These are phyloP conservation scores for Mystacides longicornis DNA, from an alignment of 2,888 invertebrate species.

Conservation along the genomic window DNA sequence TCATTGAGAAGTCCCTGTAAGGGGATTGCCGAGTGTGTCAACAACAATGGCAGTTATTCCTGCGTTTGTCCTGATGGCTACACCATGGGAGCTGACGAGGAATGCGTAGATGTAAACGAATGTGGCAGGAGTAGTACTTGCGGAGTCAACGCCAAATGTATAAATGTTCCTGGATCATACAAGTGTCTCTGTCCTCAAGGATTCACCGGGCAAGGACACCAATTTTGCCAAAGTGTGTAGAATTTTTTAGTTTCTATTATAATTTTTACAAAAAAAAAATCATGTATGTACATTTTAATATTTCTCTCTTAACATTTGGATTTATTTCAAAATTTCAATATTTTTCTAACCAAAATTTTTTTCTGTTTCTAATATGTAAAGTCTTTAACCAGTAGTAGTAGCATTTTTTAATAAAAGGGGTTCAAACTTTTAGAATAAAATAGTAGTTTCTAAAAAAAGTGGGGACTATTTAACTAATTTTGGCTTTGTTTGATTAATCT, in stretches of 20 bases:
- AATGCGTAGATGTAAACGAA: slow-evolving; percentile 68
- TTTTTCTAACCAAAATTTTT: background rate
- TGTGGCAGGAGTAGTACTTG: slow-evolving; percentile 60
- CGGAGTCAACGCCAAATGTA: slow-evolving; percentile 70
- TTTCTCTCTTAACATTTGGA: slow-evolving; percentile 8
- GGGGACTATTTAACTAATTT: background rate
- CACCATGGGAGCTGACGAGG: slow-evolving; percentile 49
- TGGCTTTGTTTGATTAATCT: background rate
- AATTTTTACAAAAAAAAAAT: slow-evolving; percentile 5
- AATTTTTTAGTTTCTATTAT: slow-evolving; percentile 8
- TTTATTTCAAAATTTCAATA: background rate
- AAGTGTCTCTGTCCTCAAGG: slow-evolving; percentile 70
- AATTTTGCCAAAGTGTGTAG: slow-evolving; percentile 70
- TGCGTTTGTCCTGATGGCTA: slow-evolving; percentile 69
- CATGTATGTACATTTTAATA: slow-evolving; percentile 18
- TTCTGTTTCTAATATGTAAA: no score
- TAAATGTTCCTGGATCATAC: slow-evolving; percentile 73
- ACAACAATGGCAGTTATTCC: slow-evolving; percentile 66
- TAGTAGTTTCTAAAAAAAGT: slow-evolving; percentile 1
- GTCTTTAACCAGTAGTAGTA: background rate
- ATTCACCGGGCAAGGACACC: slow-evolving; percentile 66
- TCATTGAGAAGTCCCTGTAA: slow-evolving; percentile 56
- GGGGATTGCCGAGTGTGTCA: slow-evolving; percentile 62
- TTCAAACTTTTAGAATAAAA: background rate
- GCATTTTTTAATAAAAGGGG: background rate